Conservation (phyloP, 2,888 invertebrate species). For the Lithosia quadra region DNA sequence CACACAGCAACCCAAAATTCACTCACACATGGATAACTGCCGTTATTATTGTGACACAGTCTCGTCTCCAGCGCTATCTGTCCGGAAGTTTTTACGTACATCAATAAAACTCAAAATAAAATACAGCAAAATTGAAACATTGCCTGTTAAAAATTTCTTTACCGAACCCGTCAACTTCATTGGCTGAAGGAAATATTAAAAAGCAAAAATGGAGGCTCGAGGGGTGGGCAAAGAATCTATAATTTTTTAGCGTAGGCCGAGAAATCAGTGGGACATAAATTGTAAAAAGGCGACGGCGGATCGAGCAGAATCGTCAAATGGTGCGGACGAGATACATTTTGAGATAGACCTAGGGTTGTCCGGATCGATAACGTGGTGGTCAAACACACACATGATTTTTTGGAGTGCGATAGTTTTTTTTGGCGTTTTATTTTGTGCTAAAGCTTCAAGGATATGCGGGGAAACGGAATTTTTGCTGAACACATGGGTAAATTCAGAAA, state of each 20-base stretch:
- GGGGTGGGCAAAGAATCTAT: slow-evolving; percentile 44
- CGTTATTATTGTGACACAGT: too few species aligned
- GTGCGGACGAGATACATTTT: slow-evolving; percentile 80
- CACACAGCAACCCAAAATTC: too few species aligned
- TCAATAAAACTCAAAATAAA: neutral
- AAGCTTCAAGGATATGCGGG: too few species aligned
- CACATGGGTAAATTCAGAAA: neutral
- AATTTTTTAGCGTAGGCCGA: slow-evolving; percentile 57
- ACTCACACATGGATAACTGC: too few species aligned
- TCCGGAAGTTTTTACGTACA: too few species aligned
- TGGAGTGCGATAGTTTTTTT: neutral
- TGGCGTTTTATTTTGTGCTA: too few species aligned
- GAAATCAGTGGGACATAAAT: slow-evolving; percentile 73
- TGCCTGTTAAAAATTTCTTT: neutral
- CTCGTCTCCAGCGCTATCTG: too few species aligned
- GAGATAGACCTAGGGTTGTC: slow-evolving; percentile 69
- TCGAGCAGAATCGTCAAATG: slow-evolving; percentile 79
- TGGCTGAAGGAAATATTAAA: slow-evolving; percentile 14
- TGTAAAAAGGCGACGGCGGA: slow-evolving; percentile 70
- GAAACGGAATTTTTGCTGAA: neutral
- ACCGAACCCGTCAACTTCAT: slow-evolving; percentile 7
- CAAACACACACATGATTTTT: neutral
- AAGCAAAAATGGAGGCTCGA: slow-evolving; percentile 12
- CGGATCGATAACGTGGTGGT: neutral
- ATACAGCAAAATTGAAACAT: neutral